phyloP scores from a whole-genome alignment of 2,888 invertebrate genomes.

The Caradrina clavipalpis region DNA sequence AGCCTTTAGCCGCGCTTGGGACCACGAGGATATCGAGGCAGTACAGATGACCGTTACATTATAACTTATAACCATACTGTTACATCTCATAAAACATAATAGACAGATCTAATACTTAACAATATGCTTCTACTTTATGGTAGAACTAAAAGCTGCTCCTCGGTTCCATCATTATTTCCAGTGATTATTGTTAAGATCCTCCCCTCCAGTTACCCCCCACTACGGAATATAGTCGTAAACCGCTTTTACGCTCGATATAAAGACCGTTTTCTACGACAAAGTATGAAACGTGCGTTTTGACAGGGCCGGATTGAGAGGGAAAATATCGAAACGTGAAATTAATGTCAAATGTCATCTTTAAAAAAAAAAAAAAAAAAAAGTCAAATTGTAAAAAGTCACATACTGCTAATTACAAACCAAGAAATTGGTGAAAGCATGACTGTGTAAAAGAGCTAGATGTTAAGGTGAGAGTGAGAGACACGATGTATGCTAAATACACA shows the following conservation, averaged over 20 bases:
- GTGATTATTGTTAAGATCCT: conserved; percentile 58
- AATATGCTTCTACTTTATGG: conserved; percentile 35
- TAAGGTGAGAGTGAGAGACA: no score
- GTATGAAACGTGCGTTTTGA: conserved; percentile 51
- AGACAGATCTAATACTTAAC: conserved; percentile 26
- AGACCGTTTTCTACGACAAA: conserved; percentile 64
- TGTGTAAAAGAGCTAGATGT: no score
- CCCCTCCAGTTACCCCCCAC: conserved; percentile 22
- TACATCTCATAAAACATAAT: conserved; percentile 1
- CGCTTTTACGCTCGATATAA: conserved; percentile 67
- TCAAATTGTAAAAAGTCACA: no score
- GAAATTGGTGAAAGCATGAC: no score
- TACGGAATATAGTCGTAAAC: conserved; percentile 61
- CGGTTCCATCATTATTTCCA: conserved; percentile 45
- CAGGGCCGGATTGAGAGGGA: conserved; percentile 38
- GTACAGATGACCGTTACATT: not conserved
- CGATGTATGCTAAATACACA: no score
- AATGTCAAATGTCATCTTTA: no score
- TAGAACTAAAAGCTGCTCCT: conserved; percentile 39
- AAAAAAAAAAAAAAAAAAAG: no score
- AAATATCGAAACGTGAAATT: not conserved
- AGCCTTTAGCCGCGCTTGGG: no score
- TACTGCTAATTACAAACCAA: no score
- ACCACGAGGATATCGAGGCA: no score
- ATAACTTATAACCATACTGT: not conserved